phyloP scores from a whole-genome alignment of 2,113 vertebrate species.

The Heterochromis multidens region DNA sequence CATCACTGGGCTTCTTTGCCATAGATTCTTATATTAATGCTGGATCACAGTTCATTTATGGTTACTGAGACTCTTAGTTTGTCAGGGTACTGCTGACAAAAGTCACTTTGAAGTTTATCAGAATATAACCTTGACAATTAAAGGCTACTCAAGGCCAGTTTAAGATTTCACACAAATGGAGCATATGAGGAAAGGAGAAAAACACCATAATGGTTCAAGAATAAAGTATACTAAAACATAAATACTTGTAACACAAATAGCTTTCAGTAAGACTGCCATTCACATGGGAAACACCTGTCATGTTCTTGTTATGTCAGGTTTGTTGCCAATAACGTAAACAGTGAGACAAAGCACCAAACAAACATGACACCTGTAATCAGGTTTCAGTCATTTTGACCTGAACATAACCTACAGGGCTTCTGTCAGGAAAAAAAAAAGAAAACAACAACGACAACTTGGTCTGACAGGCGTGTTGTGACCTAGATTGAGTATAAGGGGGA shows the following conservation, averaged over 20 bases:
- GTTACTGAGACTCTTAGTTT: neutral
- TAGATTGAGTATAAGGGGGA: neutral
- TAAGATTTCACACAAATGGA: neutral
- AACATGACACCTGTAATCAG: neutral
- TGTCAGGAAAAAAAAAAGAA: neutral
- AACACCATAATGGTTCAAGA: neutral
- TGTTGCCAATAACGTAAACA: neutral
- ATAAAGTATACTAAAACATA: neutral
- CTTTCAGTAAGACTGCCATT: neutral
- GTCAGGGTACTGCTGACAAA: neutral
- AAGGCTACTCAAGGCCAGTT: neutral
- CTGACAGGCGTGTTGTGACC: neutral
- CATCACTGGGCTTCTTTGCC: neutral
- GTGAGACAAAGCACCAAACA: neutral
- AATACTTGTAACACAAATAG: neutral
- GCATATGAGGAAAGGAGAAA: neutral
- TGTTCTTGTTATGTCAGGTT: neutral
- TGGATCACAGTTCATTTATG: neutral
- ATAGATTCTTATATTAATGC: too few species aligned
- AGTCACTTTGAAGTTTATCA: constrained; percentile 8
- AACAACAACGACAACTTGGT: neutral
- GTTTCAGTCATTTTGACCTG: neutral
- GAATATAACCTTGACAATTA: constrained; percentile 30
- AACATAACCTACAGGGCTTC: neutral
- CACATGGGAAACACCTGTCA: neutral